Evolutionary conservation across 1,140 invertebrate species (phyloP), one percentile per base, ranked within the genome.

Genomic region (Danaus plexippus): DNA sequence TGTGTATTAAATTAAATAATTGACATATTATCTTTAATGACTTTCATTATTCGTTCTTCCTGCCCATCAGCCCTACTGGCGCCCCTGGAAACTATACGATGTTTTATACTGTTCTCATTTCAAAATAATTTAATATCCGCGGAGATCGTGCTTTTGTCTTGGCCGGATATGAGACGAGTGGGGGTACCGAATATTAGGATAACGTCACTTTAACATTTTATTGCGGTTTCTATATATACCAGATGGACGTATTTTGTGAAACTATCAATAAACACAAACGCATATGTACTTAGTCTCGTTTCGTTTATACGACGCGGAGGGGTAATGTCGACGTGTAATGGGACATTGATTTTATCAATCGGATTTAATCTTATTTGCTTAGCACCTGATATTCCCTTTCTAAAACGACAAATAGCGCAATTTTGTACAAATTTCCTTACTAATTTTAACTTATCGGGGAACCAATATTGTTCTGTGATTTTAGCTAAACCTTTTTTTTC

Each of bases 41-140:
- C 11, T 11, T 60, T 60, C 69, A 75, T 71, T 13, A 75, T 45
- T 8, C 73, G 43, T 53, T 78, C 73, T 1, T 70, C 68, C 52
- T 78, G 75, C 0, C 74, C 74, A 11, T 79, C 75, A 10, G 61
- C 64, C 55, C 71, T 54, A 47, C 67, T 66, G 5, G 57, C 50
- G 4, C 49, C 62, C 11, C 48, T 47, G 8, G 71, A 65, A 9
- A 55, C 51, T 9, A 41, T 43, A 44, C 66, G 70, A 13, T 57
- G 56, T 45, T 63, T 22, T 49, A 69, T 71, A 9, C 60, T 56
- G n/a, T 50, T 61, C 9, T 54, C 7, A 9, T 62, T 15, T 44
- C 64, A 69, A 45, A 61, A 70, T 9, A 40, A 11, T 52, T 67
- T 51, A 54, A 61, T 58, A 13, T 69, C 32, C 12, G 13, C 40